phyloP scores from a whole-genome alignment of 2,888 invertebrate genomes.

The Deilephila porcellus region DNA sequence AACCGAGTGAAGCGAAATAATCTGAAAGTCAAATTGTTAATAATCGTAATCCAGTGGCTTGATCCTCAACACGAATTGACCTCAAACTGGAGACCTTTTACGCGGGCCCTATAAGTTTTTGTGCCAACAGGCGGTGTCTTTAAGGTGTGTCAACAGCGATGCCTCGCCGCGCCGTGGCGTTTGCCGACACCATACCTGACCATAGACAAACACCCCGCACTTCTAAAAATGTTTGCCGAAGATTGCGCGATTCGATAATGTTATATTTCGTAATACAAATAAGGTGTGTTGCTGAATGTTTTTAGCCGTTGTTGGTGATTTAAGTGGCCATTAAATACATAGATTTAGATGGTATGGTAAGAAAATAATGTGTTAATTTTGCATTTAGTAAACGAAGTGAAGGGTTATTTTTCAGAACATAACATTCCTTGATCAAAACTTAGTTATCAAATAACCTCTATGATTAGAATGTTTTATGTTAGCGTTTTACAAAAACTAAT shows the following conservation, averaged over 20 bases:
- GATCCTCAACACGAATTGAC: conserved; percentile 20
- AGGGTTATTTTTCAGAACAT: no score
- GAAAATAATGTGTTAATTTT: no score
- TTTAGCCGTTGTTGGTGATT: no score
- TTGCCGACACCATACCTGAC: conserved; percentile 55
- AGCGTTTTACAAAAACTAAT: no score
- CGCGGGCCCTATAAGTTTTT: conserved; percentile 36
- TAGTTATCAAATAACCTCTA: no score
- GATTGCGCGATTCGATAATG: conserved; percentile 47
- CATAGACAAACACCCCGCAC: conserved; percentile 56
- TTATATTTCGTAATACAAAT: conserved; percentile 33
- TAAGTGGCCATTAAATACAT: no score
- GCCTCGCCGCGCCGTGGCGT: conserved; percentile 33
- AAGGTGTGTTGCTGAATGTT: conserved; percentile 4
- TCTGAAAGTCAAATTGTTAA: neutral
- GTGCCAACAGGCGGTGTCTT: conserved; percentile 49
- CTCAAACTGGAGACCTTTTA: conserved; percentile 25
- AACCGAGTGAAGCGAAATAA: neutral
- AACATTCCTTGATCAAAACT: no score
- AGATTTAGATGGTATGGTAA: no score
- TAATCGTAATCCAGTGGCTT: conserved; percentile 24
- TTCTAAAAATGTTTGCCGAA: conserved; percentile 49
- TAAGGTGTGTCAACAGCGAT: conserved; percentile 54
- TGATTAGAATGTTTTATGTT: no score
- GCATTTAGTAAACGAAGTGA: no score